A percentile compares a stretch with the other conserved stretches of the same genome.
Evolutionary conservation across 2,888 invertebrate genomes (phyloP).

Genomic region (Synanthedon formicaeformis): DNA sequence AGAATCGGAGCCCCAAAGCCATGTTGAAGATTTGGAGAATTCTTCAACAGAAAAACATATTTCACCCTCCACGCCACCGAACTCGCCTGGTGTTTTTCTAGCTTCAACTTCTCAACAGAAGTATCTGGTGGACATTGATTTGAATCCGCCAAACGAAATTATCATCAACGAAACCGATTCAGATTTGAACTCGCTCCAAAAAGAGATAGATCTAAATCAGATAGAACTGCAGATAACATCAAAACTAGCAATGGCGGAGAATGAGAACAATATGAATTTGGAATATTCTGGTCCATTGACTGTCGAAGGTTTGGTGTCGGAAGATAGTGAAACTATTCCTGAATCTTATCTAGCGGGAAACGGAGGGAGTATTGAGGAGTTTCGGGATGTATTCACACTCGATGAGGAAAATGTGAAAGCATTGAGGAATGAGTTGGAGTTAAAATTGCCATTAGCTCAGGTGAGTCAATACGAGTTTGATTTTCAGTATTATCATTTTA

Average conservation of each 20-base stretch:
- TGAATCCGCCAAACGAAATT: constrained; percentile 20
- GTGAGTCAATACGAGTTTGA: constrained; percentile 21
- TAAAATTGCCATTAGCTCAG: constrained; percentile 78
- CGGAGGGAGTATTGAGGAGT: constrained; percentile 58
- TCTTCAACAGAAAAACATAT: constrained; percentile 45
- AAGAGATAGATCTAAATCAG: constrained; percentile 48
- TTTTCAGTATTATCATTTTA: too few species aligned
- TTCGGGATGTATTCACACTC: constrained; percentile 70
- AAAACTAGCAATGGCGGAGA: constrained; percentile 63
- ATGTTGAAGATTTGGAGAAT: constrained; percentile 33
- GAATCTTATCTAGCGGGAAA: constrained; percentile 59
- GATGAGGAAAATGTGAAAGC: constrained; percentile 80
- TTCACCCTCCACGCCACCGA: constrained; percentile 55
- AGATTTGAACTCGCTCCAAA: constrained; percentile 20
- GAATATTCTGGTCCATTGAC: constrained; percentile 58
- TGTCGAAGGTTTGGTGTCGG: constrained; percentile 36
- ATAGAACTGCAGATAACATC: constrained; percentile 59
- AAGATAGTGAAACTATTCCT: constrained; percentile 29
- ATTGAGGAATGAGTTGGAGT: constrained; percentile 76
- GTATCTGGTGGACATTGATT: constrained; percentile 48
- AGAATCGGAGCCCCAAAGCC: constrained; percentile 22
- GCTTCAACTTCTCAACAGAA: constrained; percentile 49
- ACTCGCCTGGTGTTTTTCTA: constrained; percentile 52
- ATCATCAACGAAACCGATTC: constrained; percentile 16
- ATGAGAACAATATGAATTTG: constrained; percentile 64